Evolutionary conservation across 2,888 invertebrate species (phyloP).

Genomic region (Cataglyphis cursor): DNA sequence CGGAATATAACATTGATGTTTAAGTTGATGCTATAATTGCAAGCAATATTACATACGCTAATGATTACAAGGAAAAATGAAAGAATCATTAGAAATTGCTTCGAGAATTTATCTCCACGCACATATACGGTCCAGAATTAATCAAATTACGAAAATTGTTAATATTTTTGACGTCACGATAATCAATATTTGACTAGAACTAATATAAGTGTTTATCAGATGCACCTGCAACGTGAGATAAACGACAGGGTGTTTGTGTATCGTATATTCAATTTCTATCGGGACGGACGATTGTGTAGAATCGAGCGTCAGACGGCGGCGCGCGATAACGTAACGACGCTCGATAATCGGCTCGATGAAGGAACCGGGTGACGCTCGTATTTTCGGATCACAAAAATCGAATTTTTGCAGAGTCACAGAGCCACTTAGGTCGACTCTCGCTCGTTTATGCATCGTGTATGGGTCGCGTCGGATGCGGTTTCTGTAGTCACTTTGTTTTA

Average conservation of each 20-base stretch:
- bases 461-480: slow-evolving; percentile 10
- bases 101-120: neutral
- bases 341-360: slow-evolving; percentile 59
- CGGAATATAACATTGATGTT: neutral
- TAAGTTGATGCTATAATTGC: neutral
- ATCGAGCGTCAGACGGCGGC: slow-evolving; percentile 4
- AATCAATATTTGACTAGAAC: neutral
- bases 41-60: neutral
- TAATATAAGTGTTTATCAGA: neutral
- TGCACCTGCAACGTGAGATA: neutral
- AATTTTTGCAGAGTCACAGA: slow-evolving; percentile 77
- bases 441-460: neutral
- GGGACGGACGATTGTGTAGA: slow-evolving; percentile 26
- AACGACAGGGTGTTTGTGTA: neutral
- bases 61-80: no score
- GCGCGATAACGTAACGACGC: slow-evolving; percentile 58
- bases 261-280: slow-evolving; percentile 14
- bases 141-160: slow-evolving; percentile 24
- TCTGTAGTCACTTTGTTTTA: slow-evolving; percentile 51
- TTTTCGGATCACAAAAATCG: slow-evolving; percentile 69
- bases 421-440: slow-evolving; percentile 59
- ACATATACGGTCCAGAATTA: neutral
- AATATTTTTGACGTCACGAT: neutral
- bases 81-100: neutral
- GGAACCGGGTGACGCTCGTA: slow-evolving; percentile 49